Conservation (phyloP, 2,113 vertebrate species). For the Panthera tigris region DNA sequence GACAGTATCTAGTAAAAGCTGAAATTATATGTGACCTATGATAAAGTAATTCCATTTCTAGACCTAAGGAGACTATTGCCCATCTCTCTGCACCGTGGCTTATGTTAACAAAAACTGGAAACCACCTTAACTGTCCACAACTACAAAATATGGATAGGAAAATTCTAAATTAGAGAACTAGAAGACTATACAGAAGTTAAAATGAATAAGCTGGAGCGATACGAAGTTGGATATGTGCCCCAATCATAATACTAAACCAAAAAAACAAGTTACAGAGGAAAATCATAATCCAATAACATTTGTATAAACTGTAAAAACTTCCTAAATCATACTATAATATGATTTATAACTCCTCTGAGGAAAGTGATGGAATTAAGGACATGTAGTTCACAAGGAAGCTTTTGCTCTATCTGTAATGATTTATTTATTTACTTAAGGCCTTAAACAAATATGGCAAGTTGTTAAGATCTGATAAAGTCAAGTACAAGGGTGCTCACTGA, state of each 20-base stretch:
- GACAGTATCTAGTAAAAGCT: neutral
- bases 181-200: neutral
- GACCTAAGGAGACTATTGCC: neutral
- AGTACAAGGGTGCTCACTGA: neutral
- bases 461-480: neutral
- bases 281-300: neutral
- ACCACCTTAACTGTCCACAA: neutral
- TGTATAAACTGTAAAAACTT: neutral
- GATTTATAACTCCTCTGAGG: neutral
- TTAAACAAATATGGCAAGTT: neutral
- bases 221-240: neutral
- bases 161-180: neutral
- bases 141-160: neutral
- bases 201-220: neutral
- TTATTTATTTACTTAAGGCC: neutral
- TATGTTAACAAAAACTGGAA: neutral
- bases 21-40: neutral
- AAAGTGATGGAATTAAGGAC: neutral
- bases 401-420: neutral
- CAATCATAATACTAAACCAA: neutral
- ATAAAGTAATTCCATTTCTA: neutral
- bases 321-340: neutral
- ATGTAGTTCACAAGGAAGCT: neutral
- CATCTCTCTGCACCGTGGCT: neutral
- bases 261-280: neutral